Conservation (phyloP, 2,113 vertebrate genomes). For the pig (Sus scrofa) region T2T-Sscrofa CM000823.6:22434001-22434500, state of each 20-base stretch:
- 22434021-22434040: too few species aligned
- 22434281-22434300: background rate
- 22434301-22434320: background rate
- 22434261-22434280: background rate
- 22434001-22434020: too few species aligned
- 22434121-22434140: too few species aligned
- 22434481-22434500: background rate
- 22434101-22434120: too few species aligned
- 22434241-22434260: background rate
- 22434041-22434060: too few species aligned
- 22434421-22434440: background rate
- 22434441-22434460: background rate
- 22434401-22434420: slow-evolving; percentile 7
- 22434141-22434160: too few species aligned
- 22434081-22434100: too few species aligned
- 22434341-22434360: background rate
- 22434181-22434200: too few species aligned
- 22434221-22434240: too few species aligned
- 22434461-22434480: background rate
- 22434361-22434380: slow-evolving; percentile 1
- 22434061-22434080: too few species aligned
- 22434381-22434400: background rate
- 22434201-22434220: too few species aligned
- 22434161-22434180: too few species aligned
- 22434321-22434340: background rate